Percentiles rank a stretch among this genome's conserved stretches.
These are phyloP conservation scores for Drosophila gunungcola DNA, from an alignment of 1,140 invertebrate genomes.

Conservation along the genomic window DNA sequence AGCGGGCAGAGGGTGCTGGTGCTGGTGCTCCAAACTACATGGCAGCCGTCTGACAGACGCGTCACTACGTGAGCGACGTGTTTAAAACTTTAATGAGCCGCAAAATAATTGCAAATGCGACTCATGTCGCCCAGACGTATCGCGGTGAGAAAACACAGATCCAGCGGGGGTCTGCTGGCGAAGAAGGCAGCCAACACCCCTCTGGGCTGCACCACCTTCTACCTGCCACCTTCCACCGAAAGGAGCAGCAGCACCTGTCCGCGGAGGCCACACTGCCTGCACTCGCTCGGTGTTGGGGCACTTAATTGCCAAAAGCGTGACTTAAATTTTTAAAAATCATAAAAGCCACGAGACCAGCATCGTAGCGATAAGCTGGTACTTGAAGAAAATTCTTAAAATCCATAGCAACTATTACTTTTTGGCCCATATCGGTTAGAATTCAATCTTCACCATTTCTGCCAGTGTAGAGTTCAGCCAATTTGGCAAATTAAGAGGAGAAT, in stretches of 20 bases:
- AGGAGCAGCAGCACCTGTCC: conserved; percentile 30
- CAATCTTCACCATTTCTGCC: conserved; percentile 8
- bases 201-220: conserved; percentile 30
- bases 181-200: conserved; percentile 43
- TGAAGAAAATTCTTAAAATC: conserved; percentile 2
- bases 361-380: conserved; percentile 41
- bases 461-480: conserved; percentile 56
- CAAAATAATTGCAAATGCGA: conserved; percentile 84
- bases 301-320: conserved; percentile 83
- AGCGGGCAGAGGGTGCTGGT: conserved; percentile 37
- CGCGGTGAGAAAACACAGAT: conserved; percentile 61
- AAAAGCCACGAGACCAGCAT: conserved; percentile 72
- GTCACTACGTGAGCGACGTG: conserved; percentile 84
- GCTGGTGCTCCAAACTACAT: conserved; percentile 46
- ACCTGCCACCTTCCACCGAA: conserved; percentile 19
- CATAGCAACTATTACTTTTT: not conserved
- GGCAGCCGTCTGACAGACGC: conserved; percentile 79
- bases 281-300: conserved; percentile 61
- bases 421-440: conserved; percentile 5
- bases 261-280: conserved; percentile 55
- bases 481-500: conserved; percentile 64
- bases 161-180: conserved; percentile 27
- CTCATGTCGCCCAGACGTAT: conserved; percentile 78
- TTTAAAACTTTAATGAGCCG: conserved; percentile 85
- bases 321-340: conserved; percentile 80